Percentiles rank a stretch among this genome's conserved stretches.
phyloP scores from a whole-genome alignment of 1,140 invertebrate genomes.

The Anastrepha ludens region DNA sequence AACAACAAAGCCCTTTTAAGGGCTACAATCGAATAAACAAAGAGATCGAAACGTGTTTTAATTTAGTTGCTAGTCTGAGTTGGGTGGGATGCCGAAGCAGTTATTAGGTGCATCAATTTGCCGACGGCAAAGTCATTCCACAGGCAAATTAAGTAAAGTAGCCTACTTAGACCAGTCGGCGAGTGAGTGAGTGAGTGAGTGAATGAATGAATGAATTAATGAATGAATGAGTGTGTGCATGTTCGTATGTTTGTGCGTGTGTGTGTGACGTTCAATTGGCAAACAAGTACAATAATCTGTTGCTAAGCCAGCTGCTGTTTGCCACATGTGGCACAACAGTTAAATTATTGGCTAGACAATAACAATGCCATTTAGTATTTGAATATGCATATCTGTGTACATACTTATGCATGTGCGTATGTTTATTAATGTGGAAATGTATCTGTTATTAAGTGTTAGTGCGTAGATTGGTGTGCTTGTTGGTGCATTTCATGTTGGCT shows the following conservation, averaged over 20 bases:
- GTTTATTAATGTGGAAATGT: background rate
- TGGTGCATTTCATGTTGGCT: conserved; percentile 10
- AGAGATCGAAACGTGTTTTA: conserved; percentile 55
- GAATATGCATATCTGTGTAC: conserved; percentile 8
- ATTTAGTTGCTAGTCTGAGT: background rate
- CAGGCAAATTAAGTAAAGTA: background rate
- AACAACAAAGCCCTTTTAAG: conserved; percentile 58
- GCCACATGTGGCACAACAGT: conserved; percentile 46
- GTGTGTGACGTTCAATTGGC: conserved; percentile 20
- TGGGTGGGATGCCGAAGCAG: too few relatives aligned
- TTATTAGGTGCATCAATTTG: conserved; percentile 10
- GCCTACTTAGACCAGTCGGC: background rate
- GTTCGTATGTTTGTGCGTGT: background rate
- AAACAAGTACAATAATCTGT: conserved; percentile 42
- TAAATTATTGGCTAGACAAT: conserved; percentile 36
- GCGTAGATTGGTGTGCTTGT: background rate
- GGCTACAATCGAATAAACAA: conserved; percentile 54
- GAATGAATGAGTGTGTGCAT: background rate
- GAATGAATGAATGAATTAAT: background rate
- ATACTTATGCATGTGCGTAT: background rate
- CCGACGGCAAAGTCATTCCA: conserved; percentile 49
- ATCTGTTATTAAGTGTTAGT: background rate
- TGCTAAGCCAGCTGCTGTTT: conserved; percentile 34
- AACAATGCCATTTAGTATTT: conserved; percentile 20
- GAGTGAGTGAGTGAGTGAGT: conserved; percentile 16